Evolutionary conservation across 2,888 invertebrate species (phyloP).

Genomic region (Eupelmus urozonus): DNA sequence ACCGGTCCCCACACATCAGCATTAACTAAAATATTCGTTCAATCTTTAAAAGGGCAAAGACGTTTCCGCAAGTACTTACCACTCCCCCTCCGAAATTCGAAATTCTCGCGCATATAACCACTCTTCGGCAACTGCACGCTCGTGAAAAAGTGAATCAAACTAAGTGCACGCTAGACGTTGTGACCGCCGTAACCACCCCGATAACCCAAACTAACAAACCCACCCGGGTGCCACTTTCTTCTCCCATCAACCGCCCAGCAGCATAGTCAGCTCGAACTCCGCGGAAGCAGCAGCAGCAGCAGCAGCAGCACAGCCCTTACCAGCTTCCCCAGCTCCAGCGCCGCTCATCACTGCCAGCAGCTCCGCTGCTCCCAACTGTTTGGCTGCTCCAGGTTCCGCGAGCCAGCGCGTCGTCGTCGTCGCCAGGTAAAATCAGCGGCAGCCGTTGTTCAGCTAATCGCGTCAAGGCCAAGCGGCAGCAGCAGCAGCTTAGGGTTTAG

Average conservation of each 20-base stretch:
- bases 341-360: neutral
- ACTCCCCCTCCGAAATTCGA: too few species aligned
- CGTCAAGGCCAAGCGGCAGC: neutral
- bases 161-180: conserved; percentile 1
- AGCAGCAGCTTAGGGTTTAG: neutral
- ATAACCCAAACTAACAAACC: neutral
- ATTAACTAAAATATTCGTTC: too few species aligned
- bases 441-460: neutral
- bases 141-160: neutral
- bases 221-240: neutral
- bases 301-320: neutral
- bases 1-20: too few species aligned
- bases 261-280: conserved; percentile 35
- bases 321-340: neutral
- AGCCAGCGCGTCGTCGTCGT: neutral
- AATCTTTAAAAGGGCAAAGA: too few species aligned
- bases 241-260: conserved; percentile 7
- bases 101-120: too few species aligned
- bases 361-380: neutral
- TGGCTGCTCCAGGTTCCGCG: too few species aligned
- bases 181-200: neutral
- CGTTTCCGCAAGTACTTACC: too few species aligned
- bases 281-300: neutral
- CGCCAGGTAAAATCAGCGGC: neutral
- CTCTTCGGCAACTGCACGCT: neutral